Evolutionary conservation across 2,113 vertebrate genomes (phyloP).

Genomic region (Chiloscyllium plagiosum): DNA sequence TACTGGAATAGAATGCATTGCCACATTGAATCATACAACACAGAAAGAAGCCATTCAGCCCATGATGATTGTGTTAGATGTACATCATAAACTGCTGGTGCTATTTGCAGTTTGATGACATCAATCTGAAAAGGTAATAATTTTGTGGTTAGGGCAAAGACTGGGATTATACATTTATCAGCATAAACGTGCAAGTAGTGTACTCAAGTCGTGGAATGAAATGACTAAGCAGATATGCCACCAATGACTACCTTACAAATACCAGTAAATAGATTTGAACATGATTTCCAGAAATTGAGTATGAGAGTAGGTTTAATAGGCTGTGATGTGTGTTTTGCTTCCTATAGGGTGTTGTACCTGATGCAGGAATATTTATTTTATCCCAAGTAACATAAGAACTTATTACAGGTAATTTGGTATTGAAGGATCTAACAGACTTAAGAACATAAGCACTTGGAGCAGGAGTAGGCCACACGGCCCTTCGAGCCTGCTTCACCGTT

Average conservation of each 20-base stretch:
- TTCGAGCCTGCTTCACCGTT: no score
- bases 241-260: not conserved
- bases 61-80: not conserved
- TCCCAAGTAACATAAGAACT: no score
- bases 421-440: no score
- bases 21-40: not conserved
- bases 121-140: not conserved
- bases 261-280: not conserved
- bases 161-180: not conserved
- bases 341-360: no score
- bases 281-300: no score
- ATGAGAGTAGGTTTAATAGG: no score
- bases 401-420: no score
- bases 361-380: no score
- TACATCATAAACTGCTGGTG: not conserved
- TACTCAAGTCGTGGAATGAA: not conserved
- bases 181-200: not conserved
- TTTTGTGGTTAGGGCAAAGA: not conserved
- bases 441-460: no score
- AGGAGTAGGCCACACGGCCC: no score
- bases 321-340: no score
- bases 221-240: not conserved
- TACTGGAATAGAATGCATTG: not conserved
- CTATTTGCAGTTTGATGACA: not conserved
- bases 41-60: not conserved